phyloP scores from a whole-genome alignment of 1,140 invertebrate genomes.

The Adelges cooleyi region DNA sequence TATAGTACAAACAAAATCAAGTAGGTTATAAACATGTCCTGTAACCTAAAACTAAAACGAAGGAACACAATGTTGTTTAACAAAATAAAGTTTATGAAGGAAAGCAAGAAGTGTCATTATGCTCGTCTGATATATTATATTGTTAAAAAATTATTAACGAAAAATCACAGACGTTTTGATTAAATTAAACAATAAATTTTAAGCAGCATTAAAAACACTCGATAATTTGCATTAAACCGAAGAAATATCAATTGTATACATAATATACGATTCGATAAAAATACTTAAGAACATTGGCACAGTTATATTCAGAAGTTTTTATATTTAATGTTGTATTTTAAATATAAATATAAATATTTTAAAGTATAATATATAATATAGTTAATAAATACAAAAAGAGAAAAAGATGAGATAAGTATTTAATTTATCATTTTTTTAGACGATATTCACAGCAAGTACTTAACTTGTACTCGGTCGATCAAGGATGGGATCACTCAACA shows the following conservation, averaged over 20 bases:
- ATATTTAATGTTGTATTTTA: not conserved
- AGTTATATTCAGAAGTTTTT: slow-evolving; percentile 13
- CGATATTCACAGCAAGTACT: not conserved
- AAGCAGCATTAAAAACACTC: not conserved
- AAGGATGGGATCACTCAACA: not conserved
- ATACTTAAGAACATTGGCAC: slow-evolving; percentile 13
- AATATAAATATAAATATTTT: slow-evolving; percentile 1
- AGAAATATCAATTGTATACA: slow-evolving; percentile 9
- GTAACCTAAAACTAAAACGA: slow-evolving; percentile 4
- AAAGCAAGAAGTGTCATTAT: slow-evolving; percentile 22
- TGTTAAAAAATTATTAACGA: not conserved
- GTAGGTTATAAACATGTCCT: slow-evolving; percentile 7
- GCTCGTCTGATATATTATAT: slow-evolving; percentile 1
- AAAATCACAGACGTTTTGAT: slow-evolving; percentile 25
- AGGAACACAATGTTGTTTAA: not conserved
- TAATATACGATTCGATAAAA: too few species aligned
- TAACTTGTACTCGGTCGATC: slow-evolving; percentile 1
- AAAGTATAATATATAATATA: not conserved
- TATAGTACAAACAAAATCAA: slow-evolving; percentile 8
- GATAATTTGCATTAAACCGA: not conserved
- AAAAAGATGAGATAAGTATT: slow-evolving; percentile 9
- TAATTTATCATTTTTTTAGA: not conserved
- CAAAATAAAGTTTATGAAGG: slow-evolving; percentile 1
- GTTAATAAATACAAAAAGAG: slow-evolving; percentile 14
- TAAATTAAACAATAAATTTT: not conserved